A percentile compares a stretch with the other conserved stretches of the same genome.
Evolutionary conservation across 2,797 vertebrate genomes (phyloP).

Genomic region (Macroramphosus scolopax): DNA sequence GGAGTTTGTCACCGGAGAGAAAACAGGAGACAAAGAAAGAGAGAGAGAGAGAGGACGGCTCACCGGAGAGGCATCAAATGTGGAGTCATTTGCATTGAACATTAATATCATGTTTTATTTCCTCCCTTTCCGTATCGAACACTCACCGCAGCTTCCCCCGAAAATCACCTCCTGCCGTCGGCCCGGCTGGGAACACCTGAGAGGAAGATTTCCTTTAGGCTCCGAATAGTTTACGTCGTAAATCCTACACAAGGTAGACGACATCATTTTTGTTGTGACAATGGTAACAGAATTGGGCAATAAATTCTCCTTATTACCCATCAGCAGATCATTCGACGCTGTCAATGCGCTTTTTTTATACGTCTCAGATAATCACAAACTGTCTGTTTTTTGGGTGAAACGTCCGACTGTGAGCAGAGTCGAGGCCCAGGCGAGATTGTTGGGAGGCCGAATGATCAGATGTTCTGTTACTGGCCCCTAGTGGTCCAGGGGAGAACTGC

Average conservation of each 20-base stretch:
- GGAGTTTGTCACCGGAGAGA: conserved; percentile 59
- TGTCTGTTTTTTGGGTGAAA: conserved; percentile 24
- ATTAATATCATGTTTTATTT: conserved; percentile 55
- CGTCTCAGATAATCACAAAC: conserved; percentile 41
- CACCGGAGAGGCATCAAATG: conserved; percentile 58
- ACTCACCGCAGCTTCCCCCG: conserved; percentile 16
- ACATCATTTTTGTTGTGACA: conserved; percentile 17
- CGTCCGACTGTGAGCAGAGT: conserved; percentile 32
- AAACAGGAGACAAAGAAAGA: conserved; percentile 20
- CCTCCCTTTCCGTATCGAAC: conserved; percentile 13
- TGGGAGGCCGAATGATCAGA: conserved; percentile 16
- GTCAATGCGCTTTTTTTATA: conserved; percentile 37
- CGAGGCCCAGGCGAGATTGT: conserved; percentile 11
- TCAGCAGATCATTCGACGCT: conserved; percentile 21
- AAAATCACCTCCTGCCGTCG: conserved; percentile 10
- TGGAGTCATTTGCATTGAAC: conserved; percentile 55
- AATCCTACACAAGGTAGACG: conserved; percentile 31
- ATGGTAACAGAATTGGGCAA: conserved; percentile 38
- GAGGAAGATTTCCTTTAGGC: conserved; percentile 22
- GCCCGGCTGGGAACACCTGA: conserved; percentile 6
- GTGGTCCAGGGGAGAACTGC: conserved; percentile 46
- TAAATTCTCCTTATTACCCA: conserved; percentile 35
- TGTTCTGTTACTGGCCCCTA: conserved; percentile 71
- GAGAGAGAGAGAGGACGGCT: conserved; percentile 38
- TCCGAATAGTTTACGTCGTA: conserved; percentile 18